Evolutionary conservation across 2,888 invertebrate genomes (phyloP).

Genomic region (Coremacera marginata): DNA sequence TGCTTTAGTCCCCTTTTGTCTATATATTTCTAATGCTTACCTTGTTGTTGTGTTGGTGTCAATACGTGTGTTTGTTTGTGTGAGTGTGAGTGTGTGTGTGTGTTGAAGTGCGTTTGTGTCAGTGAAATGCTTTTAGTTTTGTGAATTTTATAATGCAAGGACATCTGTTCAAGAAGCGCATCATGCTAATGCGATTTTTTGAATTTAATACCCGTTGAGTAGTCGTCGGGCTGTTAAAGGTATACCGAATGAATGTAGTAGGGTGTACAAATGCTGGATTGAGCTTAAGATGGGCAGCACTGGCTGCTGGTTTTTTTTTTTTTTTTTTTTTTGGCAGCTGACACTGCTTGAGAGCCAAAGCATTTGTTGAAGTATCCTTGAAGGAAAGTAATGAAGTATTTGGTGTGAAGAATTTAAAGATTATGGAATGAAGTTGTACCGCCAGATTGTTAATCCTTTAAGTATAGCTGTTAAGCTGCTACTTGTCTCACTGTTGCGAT

Average conservation of each 20-base stretch:
- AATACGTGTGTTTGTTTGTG: neutral
- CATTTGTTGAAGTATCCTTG: neutral
- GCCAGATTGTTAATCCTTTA: no score
- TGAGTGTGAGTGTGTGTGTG: neutral
- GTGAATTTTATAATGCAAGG: conserved; percentile 65
- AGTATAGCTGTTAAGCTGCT: no score
- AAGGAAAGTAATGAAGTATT: neutral
- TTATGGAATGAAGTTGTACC: neutral
- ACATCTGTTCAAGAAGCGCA: conserved; percentile 66
- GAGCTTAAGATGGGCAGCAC: no score
- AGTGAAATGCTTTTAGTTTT: conserved; percentile 63
- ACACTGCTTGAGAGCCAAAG: neutral
- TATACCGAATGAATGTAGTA: no score
- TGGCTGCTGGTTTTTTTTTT: no score
- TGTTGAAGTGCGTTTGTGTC: conserved; percentile 25
- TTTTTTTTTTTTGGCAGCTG: neutral
- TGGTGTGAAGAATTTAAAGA: neutral
- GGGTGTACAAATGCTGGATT: no score
- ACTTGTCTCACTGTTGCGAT: no score
- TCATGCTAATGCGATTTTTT: conserved; percentile 58
- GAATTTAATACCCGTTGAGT: conserved; percentile 40
- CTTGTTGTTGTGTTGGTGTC: conserved; percentile 24
- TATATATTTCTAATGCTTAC: conserved; percentile 5
- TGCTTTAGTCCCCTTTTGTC: neutral
- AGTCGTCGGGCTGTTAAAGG: conserved; percentile 22